Conservation (phyloP, 2,888 invertebrate genomes). For the Conops quadrifasciatus region DNA sequence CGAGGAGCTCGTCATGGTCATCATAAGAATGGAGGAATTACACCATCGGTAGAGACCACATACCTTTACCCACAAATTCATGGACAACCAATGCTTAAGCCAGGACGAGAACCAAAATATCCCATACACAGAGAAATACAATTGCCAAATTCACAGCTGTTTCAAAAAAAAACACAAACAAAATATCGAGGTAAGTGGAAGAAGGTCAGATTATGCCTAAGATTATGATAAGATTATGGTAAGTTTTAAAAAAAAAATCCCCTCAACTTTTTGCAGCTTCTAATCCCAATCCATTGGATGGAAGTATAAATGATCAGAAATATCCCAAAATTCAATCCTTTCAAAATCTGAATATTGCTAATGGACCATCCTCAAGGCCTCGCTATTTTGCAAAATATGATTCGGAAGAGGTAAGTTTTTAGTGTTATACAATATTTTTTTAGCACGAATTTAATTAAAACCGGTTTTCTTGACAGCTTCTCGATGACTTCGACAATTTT, state of each 20-base stretch:
- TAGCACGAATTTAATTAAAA: background rate
- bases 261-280: conserved; percentile 43
- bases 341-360: conserved; percentile 58
- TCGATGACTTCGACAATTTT: conserved; percentile 61
- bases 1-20: too few species aligned
- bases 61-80: conserved; percentile 68
- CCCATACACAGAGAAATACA: conserved; percentile 59
- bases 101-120: conserved; percentile 50
- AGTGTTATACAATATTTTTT: background rate
- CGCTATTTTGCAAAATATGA: conserved; percentile 53
- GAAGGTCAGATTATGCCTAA: background rate
- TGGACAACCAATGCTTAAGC: conserved; percentile 50
- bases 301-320: conserved; percentile 47
- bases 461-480: conserved; percentile 51
- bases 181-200: conserved; percentile 56
- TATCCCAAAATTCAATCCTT: conserved; percentile 54
- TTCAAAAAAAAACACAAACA: conserved; percentile 58
- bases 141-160: conserved; percentile 54
- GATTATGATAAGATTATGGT: background rate
- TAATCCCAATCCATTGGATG: conserved; percentile 48
- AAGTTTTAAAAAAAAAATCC: conserved; percentile 7
- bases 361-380: conserved; percentile 47
- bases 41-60: conserved; percentile 69
- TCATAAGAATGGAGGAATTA: conserved; percentile 46
- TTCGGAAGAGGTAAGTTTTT: conserved; percentile 52